A percentile compares a stretch with the other conserved stretches of the same genome.
These are phyloP conservation scores for Paramisgurnus dabryanus DNA, from an alignment of 2,113 vertebrate species.

Conservation along the genomic window DNA sequence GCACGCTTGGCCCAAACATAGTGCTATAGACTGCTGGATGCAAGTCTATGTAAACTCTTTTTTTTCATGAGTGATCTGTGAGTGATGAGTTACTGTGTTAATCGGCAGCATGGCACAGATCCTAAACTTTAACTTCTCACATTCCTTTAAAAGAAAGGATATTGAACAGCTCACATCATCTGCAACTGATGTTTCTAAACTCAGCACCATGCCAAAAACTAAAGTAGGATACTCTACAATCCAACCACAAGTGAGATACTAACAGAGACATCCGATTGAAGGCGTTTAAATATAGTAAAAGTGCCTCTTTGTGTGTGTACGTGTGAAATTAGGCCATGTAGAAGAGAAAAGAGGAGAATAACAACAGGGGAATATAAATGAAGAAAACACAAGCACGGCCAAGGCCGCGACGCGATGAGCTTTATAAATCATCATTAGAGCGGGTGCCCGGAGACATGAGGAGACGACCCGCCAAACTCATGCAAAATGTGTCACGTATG, in stretches of 20 bases:
- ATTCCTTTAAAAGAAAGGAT: not conserved
- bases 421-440: conserved; percentile 43
- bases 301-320: conserved; percentile 4
- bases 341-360: not conserved
- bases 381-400: conserved; percentile 28
- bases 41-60: no score
- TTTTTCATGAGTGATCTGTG: no score
- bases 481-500: conserved; percentile 22
- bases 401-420: not conserved
- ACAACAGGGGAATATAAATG: conserved; percentile 22
- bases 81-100: not conserved
- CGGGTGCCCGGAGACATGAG: not conserved
- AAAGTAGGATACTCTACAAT: not conserved
- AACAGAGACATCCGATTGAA: conserved; percentile 10
- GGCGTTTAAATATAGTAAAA: not conserved
- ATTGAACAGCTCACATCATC: not conserved
- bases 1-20: no score
- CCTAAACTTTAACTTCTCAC: not conserved
- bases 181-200: not conserved
- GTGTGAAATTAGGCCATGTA: conserved; percentile 41
- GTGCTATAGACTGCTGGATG: no score
- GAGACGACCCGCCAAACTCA: conserved; percentile 29
- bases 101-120: not conserved
- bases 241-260: not conserved
- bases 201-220: not conserved